Conservation (phyloP, 1,140 invertebrate species). For the Rhysida immarginata region DNA sequence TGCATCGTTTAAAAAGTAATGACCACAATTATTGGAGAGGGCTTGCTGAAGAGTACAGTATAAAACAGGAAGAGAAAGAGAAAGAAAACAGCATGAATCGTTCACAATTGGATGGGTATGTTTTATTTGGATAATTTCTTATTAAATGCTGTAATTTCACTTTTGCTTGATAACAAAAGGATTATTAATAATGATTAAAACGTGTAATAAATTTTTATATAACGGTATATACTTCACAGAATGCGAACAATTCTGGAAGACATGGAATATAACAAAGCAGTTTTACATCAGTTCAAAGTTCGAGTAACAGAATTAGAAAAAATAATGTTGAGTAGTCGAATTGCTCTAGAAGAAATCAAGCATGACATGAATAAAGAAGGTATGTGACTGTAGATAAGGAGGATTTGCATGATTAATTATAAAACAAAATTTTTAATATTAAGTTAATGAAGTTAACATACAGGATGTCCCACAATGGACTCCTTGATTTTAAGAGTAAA, state of each 20-base stretch:
- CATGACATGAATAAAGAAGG: conserved; percentile 25
- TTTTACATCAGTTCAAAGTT: conserved; percentile 25
- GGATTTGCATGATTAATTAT: conserved; percentile 16
- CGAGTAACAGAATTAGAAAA: conserved; percentile 28
- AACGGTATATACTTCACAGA: no score
- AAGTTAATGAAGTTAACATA: neutral
- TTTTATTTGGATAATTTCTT: no score
- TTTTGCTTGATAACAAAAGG: no score
- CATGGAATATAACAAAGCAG: conserved; percentile 24
- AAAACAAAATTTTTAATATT: conserved; percentile 11
- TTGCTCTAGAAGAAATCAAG: conserved; percentile 28
- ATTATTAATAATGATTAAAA: no score
- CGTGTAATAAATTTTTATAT: conserved; percentile 8
- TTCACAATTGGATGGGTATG: conserved; percentile 18
- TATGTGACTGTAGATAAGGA: conserved; percentile 19
- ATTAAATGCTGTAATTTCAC: no score
- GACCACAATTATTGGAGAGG: conserved; percentile 22
- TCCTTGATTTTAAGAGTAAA: no score
- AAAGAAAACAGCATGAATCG: conserved; percentile 13
- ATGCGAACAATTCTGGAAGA: conserved; percentile 29
- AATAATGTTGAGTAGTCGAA: conserved; percentile 23
- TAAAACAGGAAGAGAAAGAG: conserved; percentile 13
- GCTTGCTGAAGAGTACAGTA: conserved; percentile 19
- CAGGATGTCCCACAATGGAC: no score
- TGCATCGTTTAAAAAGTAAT: conserved; percentile 8